Evolutionary conservation across 2,888 invertebrate genomes (phyloP).

Genomic region (Artemia sinica): DNA sequence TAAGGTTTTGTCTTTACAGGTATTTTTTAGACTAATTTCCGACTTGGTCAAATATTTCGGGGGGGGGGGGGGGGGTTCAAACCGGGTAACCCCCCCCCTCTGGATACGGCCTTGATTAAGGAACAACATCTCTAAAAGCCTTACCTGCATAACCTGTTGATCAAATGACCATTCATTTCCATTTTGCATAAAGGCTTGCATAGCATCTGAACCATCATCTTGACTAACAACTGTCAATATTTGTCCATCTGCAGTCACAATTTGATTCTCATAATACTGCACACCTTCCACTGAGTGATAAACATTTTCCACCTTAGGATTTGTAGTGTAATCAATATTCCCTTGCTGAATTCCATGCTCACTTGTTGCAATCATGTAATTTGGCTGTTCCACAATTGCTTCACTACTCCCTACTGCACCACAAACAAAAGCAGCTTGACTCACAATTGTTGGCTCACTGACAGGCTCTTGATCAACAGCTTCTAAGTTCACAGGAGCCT

Average conservation of each 20-base stretch:
- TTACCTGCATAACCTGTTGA: slow-evolving; percentile 2
- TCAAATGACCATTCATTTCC: slow-evolving; percentile 2
- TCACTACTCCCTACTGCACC: background rate
- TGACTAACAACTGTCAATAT: slow-evolving; percentile 11
- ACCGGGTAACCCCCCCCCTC: no score
- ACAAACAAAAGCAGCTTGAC: background rate
- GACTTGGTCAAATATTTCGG: no score
- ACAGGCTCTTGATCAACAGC: no score
- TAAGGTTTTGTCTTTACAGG: no score
- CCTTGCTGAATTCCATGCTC: background rate
- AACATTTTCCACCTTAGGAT: background rate
- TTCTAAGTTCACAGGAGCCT: no score
- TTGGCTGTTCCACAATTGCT: background rate
- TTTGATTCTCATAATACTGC: background rate
- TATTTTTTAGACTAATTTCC: no score
- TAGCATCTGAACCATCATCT: slow-evolving; percentile 2
- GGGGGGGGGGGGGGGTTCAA: no score
- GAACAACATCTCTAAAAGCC: background rate
- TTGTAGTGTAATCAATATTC: background rate
- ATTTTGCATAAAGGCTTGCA: slow-evolving; percentile 5
- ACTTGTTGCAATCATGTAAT: background rate
- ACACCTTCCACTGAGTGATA: background rate
- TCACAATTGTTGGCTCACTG: background rate
- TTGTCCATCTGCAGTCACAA: slow-evolving; percentile 8
- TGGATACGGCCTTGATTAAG: no score